Evolutionary conservation across 1,140 invertebrate genomes (phyloP).

Genomic region (Coenobita brevimanus): DNA sequence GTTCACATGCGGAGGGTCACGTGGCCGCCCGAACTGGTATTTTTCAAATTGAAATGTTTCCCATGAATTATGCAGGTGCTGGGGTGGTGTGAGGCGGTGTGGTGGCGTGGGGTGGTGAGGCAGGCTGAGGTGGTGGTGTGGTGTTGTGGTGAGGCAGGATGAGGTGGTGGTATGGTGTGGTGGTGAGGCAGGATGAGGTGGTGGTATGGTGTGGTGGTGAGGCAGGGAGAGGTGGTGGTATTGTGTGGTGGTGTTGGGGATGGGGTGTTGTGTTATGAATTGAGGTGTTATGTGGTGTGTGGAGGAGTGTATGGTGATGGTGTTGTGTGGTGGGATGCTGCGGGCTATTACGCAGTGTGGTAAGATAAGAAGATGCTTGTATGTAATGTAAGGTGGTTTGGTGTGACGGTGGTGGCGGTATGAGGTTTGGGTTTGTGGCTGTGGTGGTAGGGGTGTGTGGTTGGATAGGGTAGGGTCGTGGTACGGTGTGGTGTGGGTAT

Average conservation of each 20-base stretch:
- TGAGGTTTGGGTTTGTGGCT: neutral
- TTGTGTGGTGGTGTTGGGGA: too few relatives aligned
- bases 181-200: too few relatives aligned
- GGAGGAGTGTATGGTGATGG: too few relatives aligned
- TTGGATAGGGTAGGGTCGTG: neutral
- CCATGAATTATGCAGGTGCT: constrained; percentile 44
- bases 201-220: too few relatives aligned
- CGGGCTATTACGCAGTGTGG: too few relatives aligned
- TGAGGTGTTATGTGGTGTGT: too few relatives aligned
- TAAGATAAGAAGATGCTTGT: too few relatives aligned
- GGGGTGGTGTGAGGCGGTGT: neutral
- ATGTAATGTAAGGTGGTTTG: too few relatives aligned
- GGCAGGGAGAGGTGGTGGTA: too few relatives aligned
- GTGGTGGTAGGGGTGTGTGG: neutral
- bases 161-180: too few relatives aligned
- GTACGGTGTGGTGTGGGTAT: neutral
- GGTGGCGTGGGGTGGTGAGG: neutral
- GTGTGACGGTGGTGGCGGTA: neutral
- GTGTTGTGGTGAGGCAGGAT: neutral
- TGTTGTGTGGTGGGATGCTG: too few relatives aligned
- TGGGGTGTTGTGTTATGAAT: too few relatives aligned
- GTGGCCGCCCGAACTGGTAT: neutral
- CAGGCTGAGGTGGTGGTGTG: neutral
- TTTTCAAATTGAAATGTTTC: constrained; percentile 51
- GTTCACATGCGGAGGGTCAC: neutral